phyloP scores from a whole-genome alignment of 2,888 invertebrate genomes.

The Melipona bicolor region DNA sequence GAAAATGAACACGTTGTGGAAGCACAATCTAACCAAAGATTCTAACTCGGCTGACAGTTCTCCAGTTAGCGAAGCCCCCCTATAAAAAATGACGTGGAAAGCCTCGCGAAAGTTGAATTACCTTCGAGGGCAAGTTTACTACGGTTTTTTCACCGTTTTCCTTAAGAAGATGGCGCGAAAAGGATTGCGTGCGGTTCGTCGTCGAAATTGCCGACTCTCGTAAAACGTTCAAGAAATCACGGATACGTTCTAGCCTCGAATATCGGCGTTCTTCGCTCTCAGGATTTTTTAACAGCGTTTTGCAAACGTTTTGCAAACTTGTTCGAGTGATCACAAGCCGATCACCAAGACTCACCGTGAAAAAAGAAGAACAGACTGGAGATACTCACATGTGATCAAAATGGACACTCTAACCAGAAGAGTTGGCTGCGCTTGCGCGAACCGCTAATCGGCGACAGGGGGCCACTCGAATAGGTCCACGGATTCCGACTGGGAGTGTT shows the following conservation, averaged over 20 bases:
- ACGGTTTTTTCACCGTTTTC: constrained; percentile 68
- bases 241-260: constrained; percentile 9
- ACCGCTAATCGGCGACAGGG: constrained; percentile 84
- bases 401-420: constrained; percentile 95
- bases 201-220: constrained; percentile 67
- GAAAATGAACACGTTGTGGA: constrained; percentile 47
- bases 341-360: constrained; percentile 62
- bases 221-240: constrained; percentile 15
- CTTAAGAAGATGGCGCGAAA: constrained; percentile 86
- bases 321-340: constrained; percentile 45
- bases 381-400: constrained; percentile 95
- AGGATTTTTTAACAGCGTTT: constrained; percentile 14
- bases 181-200: constrained; percentile 76
- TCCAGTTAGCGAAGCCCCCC: constrained; percentile 39
- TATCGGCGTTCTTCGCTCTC: constrained; percentile 21
- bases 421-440: constrained; percentile 90
- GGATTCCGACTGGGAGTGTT: constrained; percentile 68
- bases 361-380: constrained; percentile 80
- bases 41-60: constrained; percentile 45
- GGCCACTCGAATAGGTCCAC: constrained; percentile 77
- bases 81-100: constrained; percentile 29
- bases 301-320: constrained; percentile 41
- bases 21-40: constrained; percentile 59
- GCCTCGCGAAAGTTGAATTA: constrained; percentile 44
- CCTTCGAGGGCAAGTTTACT: constrained; percentile 53